Evolutionary conservation across 2,888 invertebrate species (phyloP).

Genomic region (Calliphora vomitoria): DNA sequence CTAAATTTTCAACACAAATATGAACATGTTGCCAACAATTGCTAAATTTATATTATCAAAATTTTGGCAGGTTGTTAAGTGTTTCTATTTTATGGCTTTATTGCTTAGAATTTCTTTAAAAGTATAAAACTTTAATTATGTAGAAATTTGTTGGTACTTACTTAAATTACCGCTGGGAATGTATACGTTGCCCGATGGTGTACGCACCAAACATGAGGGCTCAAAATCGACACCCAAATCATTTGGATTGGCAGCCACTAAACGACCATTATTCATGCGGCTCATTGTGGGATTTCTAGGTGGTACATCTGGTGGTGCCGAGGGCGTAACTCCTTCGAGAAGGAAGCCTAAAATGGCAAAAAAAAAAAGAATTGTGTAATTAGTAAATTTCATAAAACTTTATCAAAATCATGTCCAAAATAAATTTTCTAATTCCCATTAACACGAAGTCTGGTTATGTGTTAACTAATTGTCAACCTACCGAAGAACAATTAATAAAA

Average conservation of each 20-base stretch:
- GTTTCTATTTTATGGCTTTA: neutral
- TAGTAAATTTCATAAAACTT: slow-evolving; percentile 23
- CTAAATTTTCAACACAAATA: neutral
- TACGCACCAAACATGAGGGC: slow-evolving; percentile 95
- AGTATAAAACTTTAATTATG: neutral
- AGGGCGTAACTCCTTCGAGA: slow-evolving; percentile 90
- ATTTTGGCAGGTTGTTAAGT: slow-evolving; percentile 18
- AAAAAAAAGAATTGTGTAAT: slow-evolving; percentile 43
- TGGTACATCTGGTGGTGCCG: slow-evolving; percentile 94
- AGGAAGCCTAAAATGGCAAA: slow-evolving; percentile 89
- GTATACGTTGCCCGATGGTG: slow-evolving; percentile 96
- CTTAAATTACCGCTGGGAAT: slow-evolving; percentile 92
- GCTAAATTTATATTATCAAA: neutral
- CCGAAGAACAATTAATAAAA: too few relatives aligned
- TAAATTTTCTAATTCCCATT: neutral
- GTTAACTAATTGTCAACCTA: too few relatives aligned
- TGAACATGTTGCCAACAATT: slow-evolving; percentile 26
- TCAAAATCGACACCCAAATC: slow-evolving; percentile 92
- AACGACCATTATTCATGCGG: slow-evolving; percentile 95
- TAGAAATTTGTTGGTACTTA: slow-evolving; percentile 82
- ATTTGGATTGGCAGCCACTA: slow-evolving; percentile 92
- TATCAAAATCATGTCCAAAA: too few relatives aligned
- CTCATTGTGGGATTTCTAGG: slow-evolving; percentile 96
- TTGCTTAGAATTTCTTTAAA: neutral
- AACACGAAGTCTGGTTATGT: too few relatives aligned